Evolutionary conservation across 2,113 vertebrate genomes (phyloP), one percentile per base, ranked within the genome.

Genomic region (Nothoprocta pentlandii): DNA sequence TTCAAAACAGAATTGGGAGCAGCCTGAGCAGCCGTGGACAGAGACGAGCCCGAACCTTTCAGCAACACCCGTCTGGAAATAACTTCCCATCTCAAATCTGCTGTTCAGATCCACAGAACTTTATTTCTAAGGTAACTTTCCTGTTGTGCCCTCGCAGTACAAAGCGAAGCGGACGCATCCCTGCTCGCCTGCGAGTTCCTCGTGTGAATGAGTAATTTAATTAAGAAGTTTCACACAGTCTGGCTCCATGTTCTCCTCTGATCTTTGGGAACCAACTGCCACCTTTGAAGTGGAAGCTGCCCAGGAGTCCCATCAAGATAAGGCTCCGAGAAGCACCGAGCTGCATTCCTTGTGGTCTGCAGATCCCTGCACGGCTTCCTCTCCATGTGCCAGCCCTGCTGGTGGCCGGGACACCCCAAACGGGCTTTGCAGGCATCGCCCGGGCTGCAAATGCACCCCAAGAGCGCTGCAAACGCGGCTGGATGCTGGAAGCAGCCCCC

Each of bases 281-380:
- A 9, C 36, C 92, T 97, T 96, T 95, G 94, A 95, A 96, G 95
- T 96, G 85, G 91, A 47, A 86, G 82, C 11, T 84, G 90, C 47
- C 1, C 66, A 95, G 93, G 76, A 91, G 71, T 67, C 2, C 3
- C 3, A 92, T 92, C 63, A 23, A 96, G 95, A 95, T 94, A 94
- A 92, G 16, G 7, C 71, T 85, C 20, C 0, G 49, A 74, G 79
- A 94, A 86, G 91, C 93, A 28, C 92, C 71, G 79, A 41, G 73
- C 94, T 86, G 36, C 75, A 9, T 82, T 23, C 6, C 77, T 83
- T 90, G 92, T 90, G 95, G 93, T 80, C 90, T 64, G 28, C 91
- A 77, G 93, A 95, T 94, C 92, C 44, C 36, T 70, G 76, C 53
- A 49, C 63, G 71, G 10, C 95, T 97, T 91, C 95, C 94, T 90